A percentile compares a stretch with the other conserved stretches of the same genome.
Evolutionary conservation across 1,140 invertebrate species (phyloP).

Genomic region (Tetramorium parvispinum): DNA sequence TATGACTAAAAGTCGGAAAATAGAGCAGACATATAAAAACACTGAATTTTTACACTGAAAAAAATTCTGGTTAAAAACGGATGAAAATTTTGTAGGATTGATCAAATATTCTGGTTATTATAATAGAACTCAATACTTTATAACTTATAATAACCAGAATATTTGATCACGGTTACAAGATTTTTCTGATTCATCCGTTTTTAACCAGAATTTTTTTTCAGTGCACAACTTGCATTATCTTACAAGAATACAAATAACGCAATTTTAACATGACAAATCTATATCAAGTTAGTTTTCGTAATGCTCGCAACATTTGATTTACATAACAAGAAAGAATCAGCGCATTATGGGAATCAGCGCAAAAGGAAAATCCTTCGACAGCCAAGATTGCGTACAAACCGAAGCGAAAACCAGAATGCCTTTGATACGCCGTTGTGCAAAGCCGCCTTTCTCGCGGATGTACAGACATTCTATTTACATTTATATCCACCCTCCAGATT

Average conservation of each 20-base stretch:
- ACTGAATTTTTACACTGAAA: too few relatives aligned
- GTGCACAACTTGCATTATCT: neutral
- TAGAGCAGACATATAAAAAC: neutral
- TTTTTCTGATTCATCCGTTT: too few relatives aligned
- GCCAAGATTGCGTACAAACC: slow-evolving; percentile 66
- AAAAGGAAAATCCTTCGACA: slow-evolving; percentile 52
- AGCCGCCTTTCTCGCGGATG: slow-evolving; percentile 78
- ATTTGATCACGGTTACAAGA: too few relatives aligned
- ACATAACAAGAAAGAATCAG: neutral
- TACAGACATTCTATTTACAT: slow-evolving; percentile 82
- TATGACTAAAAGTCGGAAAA: neutral
- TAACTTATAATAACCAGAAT: too few relatives aligned
- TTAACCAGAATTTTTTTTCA: too few relatives aligned
- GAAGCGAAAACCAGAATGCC: slow-evolving; percentile 66
- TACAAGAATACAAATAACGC: neutral
- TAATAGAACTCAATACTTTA: too few relatives aligned
- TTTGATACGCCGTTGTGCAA: slow-evolving; percentile 79
- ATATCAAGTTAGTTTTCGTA: neutral
- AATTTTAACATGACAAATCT: neutral
- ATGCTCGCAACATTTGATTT: neutral
- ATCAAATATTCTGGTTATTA: too few relatives aligned
- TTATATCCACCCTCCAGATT: slow-evolving; percentile 78
- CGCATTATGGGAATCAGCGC: slow-evolving; percentile 26
- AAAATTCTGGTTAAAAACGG: too few relatives aligned
- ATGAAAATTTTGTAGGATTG: too few relatives aligned